Percentiles rank a stretch among this genome's conserved stretches.
These are phyloP conservation scores for Pao palembangensis DNA, from an alignment of 2,113 vertebrate species.

Conservation along the genomic window DNA sequence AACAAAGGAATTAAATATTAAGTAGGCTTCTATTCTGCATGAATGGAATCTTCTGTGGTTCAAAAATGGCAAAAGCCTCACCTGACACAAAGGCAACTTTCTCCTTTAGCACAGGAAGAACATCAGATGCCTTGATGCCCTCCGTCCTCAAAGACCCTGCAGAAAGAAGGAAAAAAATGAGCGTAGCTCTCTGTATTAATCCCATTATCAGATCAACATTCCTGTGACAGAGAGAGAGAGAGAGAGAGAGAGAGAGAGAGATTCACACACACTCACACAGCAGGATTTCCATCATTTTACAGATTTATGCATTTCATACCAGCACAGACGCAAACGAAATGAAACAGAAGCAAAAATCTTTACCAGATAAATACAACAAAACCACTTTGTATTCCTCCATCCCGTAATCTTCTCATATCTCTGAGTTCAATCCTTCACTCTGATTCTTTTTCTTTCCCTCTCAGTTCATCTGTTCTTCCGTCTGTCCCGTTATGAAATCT, in stretches of 20 bases:
- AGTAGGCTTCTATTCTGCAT: no score
- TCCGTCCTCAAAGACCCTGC: constrained; percentile 92
- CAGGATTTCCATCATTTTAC: neutral
- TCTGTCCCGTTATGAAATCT: constrained; percentile 49
- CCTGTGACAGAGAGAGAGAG: constrained; percentile 13
- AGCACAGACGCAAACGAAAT: neutral
- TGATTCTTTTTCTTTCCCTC: constrained; percentile 1
- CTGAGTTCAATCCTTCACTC: neutral
- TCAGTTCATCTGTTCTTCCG: constrained; percentile 43
- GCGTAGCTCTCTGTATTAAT: constrained; percentile 44
- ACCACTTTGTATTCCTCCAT: neutral
- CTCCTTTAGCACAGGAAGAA: constrained; percentile 94
- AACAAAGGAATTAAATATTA: no score
- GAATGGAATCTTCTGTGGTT: neutral
- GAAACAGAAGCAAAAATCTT: no score
- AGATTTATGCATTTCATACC: neutral
- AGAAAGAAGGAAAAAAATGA: constrained; percentile 16
- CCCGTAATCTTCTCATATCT: constrained; percentile 1
- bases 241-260: constrained; percentile 3
- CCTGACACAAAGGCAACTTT: constrained; percentile 98
- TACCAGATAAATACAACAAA: neutral
- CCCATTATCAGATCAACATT: constrained; percentile 68
- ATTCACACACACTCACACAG: constrained; percentile 13
- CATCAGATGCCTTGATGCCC: constrained; percentile 94
- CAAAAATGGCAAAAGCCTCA: constrained; percentile 66